These are phyloP conservation scores for Columba guinea DNA, from an alignment of 2,797 vertebrate genomes.

Conservation along the genomic window DNA sequence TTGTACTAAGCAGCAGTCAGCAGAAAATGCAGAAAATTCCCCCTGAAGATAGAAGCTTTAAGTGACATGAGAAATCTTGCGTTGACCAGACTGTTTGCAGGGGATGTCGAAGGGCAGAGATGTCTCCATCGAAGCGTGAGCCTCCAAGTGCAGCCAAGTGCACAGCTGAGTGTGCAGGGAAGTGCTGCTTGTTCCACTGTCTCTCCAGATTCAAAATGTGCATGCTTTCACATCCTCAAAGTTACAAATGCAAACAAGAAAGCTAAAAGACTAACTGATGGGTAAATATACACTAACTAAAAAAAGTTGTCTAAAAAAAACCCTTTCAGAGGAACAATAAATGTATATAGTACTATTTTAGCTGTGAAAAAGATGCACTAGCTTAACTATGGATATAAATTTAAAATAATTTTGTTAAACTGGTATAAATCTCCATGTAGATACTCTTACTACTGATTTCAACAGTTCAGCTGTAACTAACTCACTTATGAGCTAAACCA, in stretches of 20 bases:
- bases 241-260: background rate
- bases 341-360: background rate
- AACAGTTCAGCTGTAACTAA: background rate
- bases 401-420: background rate
- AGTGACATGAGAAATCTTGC: background rate
- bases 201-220: background rate
- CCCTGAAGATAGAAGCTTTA: background rate
- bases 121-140: fast-evolving
- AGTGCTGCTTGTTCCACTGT: background rate
- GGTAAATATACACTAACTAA: background rate
- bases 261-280: background rate
- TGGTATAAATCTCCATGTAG: background rate
- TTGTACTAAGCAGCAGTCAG: too few species aligned
- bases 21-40: background rate
- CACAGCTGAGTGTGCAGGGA: background rate
- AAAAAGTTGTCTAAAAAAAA: background rate
- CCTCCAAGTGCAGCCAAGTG: too few species aligned
- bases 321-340: background rate
- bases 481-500: background rate
- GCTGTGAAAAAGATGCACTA: background rate
- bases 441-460: background rate
- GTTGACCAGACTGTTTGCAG: background rate
- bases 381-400: background rate
- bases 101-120: fast-evolving
- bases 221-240: background rate